These are phyloP conservation scores for Ricordea florida DNA, from an alignment of 92 coral and sea anemone species.

Conservation along the genomic window DNA sequence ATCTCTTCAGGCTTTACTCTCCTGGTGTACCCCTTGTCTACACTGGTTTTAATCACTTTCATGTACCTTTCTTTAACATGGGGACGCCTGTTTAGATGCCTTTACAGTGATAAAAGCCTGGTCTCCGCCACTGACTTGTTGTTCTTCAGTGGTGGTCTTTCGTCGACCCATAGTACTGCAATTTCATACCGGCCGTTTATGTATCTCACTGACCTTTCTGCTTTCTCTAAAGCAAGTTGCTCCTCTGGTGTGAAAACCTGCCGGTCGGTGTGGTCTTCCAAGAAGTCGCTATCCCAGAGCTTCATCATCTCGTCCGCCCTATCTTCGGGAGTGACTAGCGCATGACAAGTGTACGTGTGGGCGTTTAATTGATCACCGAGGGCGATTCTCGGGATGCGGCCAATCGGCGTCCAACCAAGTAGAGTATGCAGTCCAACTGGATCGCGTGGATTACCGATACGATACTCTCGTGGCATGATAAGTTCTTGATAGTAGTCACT, in stretches of 20 bases:
- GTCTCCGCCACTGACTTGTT: not conserved
- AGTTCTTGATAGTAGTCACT: too few species aligned
- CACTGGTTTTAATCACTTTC: conserved; percentile 18
- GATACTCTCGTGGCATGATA: too few species aligned
- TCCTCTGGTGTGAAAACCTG: too few species aligned
- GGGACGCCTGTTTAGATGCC: too few species aligned
- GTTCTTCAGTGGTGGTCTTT: not conserved
- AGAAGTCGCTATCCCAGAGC: not conserved
- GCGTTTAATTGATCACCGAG: not conserved
- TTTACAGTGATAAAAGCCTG: too few species aligned
- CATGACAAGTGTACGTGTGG: not conserved
- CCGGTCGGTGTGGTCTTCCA: not conserved
- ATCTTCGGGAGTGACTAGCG: too few species aligned
- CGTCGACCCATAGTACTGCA: conserved; percentile 17
- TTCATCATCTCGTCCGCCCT: conserved; percentile 19
- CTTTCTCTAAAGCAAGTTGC: not conserved
- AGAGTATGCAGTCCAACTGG: conserved; percentile 27
- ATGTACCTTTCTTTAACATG: not conserved
- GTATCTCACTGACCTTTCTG: not conserved
- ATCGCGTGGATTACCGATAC: conserved; percentile 28
- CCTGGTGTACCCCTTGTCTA: conserved; percentile 11
- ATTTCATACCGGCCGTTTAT: too few species aligned
- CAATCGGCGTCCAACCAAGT: conserved; percentile 35
- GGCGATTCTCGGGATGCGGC: conserved; percentile 15
- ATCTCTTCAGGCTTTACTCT: conserved; percentile 16